A percentile compares a stretch with the other conserved stretches of the same genome.
Conservation (phyloP, 2,113 vertebrate species). For the Prunella fulvescens region DNA sequence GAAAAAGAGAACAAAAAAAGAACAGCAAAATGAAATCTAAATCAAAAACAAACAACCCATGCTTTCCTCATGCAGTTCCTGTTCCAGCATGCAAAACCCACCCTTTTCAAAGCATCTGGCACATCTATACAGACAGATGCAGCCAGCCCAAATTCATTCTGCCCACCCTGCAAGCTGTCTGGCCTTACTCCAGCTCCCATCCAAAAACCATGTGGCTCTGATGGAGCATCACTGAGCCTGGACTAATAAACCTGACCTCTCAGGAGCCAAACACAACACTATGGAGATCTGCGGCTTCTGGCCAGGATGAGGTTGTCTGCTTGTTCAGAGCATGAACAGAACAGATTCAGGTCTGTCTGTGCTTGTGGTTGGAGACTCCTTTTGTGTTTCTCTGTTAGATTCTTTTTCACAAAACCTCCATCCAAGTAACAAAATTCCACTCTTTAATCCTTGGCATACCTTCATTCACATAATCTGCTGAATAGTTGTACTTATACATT, state of each 20-base stretch:
- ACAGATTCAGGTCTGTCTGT: background rate
- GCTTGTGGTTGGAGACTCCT: background rate
- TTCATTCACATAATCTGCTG: background rate
- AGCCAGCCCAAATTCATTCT: background rate
- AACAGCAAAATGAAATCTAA: background rate
- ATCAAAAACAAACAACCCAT: background rate
- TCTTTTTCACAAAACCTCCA: background rate
- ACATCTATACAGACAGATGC: background rate
- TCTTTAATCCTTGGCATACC: background rate
- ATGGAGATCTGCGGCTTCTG: background rate
- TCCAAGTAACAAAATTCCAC: background rate
- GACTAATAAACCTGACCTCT: background rate
- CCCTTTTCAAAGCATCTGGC: background rate
- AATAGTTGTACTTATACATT: background rate
- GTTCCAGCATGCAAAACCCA: background rate
- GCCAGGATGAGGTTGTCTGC: background rate
- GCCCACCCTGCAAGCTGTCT: conserved; percentile 14
- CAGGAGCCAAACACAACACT: background rate
- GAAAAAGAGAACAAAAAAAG: background rate
- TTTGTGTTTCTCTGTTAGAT: background rate
- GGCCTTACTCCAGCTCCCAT: background rate
- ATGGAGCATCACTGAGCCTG: background rate
- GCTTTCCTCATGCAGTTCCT: background rate
- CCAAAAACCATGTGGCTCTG: background rate
- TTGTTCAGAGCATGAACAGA: background rate